phyloP scores from a whole-genome alignment of 2,113 vertebrate genomes.

The Saguinus midas region DNA sequence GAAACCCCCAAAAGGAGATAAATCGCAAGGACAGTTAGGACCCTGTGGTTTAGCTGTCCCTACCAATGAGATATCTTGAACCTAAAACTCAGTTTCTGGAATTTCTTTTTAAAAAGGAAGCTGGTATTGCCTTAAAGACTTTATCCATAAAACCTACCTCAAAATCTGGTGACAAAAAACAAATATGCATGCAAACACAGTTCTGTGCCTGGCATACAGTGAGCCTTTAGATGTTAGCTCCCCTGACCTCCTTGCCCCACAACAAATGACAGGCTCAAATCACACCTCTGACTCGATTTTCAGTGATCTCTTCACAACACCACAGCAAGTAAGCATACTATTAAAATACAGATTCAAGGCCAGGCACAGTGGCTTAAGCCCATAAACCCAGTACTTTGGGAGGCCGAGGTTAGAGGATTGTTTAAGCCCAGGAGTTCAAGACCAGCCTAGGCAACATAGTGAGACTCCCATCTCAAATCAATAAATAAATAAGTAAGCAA shows the following conservation, averaged over 20 bases:
- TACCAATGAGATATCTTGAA: background rate
- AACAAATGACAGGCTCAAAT: background rate
- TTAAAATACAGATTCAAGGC: background rate
- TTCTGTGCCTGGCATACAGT: background rate
- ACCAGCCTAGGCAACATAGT: too few relatives aligned
- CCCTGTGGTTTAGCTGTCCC: background rate
- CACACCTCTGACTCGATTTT: background rate
- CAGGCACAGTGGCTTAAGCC: too few relatives aligned
- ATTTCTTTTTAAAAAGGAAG: background rate
- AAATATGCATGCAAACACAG: background rate
- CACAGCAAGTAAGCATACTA: background rate
- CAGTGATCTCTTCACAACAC: background rate
- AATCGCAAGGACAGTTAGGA: background rate
- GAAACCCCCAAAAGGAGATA: background rate
- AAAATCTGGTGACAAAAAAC: background rate
- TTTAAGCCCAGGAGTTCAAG: too few relatives aligned
- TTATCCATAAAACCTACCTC: background rate
- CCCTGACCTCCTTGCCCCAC: background rate
- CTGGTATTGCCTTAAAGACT: background rate
- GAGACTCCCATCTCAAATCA: too few relatives aligned
- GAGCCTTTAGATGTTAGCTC: background rate
- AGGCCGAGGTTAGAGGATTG: too few relatives aligned
- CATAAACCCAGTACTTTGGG: too few relatives aligned
- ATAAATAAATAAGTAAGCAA: too few relatives aligned
- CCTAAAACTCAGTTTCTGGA: background rate